Evolutionary conservation across 2,797 vertebrate species (phyloP), one percentile per base, ranked within the genome.

Genomic region (Notamacropus eugenii): DNA sequence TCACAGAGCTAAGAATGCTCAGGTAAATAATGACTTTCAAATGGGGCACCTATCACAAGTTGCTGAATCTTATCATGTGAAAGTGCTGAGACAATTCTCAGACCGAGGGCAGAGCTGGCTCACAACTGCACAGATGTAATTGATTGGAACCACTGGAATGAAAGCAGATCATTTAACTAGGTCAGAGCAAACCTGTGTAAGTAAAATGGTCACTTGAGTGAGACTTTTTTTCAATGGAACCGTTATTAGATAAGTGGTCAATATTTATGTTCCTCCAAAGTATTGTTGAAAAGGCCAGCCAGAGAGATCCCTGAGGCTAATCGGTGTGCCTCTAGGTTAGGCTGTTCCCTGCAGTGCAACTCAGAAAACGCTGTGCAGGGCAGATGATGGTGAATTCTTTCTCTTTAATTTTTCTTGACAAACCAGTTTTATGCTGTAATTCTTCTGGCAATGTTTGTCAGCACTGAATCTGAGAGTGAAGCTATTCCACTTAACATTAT

Each of bases 151-250:
- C 54, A 95, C 31, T 96, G 93, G 74, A 97, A 97, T 96, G 96
- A 97, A 98, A 98, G 94, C 94, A 94, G 96, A 97, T 96, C 19
- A 22, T 96, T 98, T 92, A 82, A 19, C 52, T 46, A 97, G 95
- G 96, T 98, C 74, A 87, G 22, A 87, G 97, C 98, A 94, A 95
- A 52, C 74, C 94, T 94, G 52, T 97, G 97, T 96, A 93, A 97
- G 97, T 98, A 97, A 98, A 98, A 97, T 96, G 98, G 95, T 97
- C 95, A 97, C 95, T 91, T 29, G 95, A 98, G 96, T 96, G 95
- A 98, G 90, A 97, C 94, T 90, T 97, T 97, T 54, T 97, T 97
- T 97, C 97, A 96, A 97, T 90, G 94, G 96, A 98, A 94, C 96
- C 87, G 62, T 87, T 98, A 98, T 94, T 97, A 98, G 97, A 98